These are phyloP conservation scores for Drosophila anceps DNA, from an alignment of 2,888 invertebrate genomes.

Conservation along the genomic window DNA sequence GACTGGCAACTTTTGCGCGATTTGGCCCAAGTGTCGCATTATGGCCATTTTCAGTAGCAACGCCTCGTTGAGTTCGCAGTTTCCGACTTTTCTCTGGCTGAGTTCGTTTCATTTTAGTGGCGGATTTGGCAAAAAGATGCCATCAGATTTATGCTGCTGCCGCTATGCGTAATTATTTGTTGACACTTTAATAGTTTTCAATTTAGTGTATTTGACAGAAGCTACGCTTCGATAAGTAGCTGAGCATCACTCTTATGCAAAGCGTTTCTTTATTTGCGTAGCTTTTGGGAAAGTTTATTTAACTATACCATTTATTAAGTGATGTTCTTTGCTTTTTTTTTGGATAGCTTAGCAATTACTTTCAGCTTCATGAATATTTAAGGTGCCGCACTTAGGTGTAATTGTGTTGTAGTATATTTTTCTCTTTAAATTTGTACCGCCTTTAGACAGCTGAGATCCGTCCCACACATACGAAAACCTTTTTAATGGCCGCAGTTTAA, in stretches of 20 bases:
- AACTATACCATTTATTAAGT: not conserved
- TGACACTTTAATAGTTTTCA: slow-evolving; percentile 77
- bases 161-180: slow-evolving; percentile 75
- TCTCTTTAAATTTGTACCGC: slow-evolving; percentile 15
- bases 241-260: slow-evolving; percentile 1
- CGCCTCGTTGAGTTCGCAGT: slow-evolving; percentile 58
- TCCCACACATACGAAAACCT: slow-evolving; percentile 32
- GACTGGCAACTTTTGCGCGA: slow-evolving; percentile 41
- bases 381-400: slow-evolving; percentile 66
- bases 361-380: slow-evolving; percentile 67
- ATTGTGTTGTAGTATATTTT: slow-evolving; percentile 62
- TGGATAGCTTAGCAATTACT: slow-evolving; percentile 20
- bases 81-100: slow-evolving; percentile 47
- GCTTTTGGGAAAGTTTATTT: not conserved
- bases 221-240: slow-evolving; percentile 13
- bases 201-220: slow-evolving; percentile 38
- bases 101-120: slow-evolving; percentile 69
- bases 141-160: slow-evolving; percentile 69
- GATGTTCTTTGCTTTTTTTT: not conserved
- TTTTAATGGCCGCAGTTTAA: slow-evolving; percentile 71
- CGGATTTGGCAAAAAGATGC: slow-evolving; percentile 70
- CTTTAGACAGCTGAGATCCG: slow-evolving; percentile 56
- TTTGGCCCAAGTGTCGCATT: slow-evolving; percentile 67
- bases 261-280: not conserved
- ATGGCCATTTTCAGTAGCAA: slow-evolving; percentile 59